Evolutionary conservation across 2,113 vertebrate species (phyloP), one percentile per base, ranked within the genome.

Genomic region (Ornithorhynchus anatinus): DNA sequence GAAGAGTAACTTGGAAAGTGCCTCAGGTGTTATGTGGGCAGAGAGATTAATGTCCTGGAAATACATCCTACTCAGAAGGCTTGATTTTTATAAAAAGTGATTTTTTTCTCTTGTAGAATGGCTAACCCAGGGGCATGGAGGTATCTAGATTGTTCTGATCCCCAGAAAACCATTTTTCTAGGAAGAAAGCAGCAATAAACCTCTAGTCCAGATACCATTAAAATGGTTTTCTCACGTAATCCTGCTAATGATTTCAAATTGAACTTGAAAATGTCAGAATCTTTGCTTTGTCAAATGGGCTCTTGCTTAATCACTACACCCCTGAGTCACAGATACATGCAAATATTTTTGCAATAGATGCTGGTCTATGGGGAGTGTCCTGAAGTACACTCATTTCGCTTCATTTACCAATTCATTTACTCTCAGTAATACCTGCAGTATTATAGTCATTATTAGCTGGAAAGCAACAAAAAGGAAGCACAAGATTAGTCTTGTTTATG

Each of bases 311-410:
- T n/a, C 9, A 8, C 32, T 81, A 59, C 19, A 80, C 39, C 3
- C 29, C 42, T 11, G 22, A 70, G 11, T 67, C 37, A 66, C 15
- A 61, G 25, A 16, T 52, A 42, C 5, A 29, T 31, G 9, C 12
- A 66, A 56, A 23, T 31, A 33, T 15, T 67, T n/a, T 72, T 75
- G 19, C 48, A 43, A 58, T 3, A 5, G 3, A 64, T 75, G 45
- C 31, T 62, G 27, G 36, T 67, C 20, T 42, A 3, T 19, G 50
- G 27, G 50, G 11, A 9, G 6, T 7, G 32, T 2, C 56, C 4
- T 67, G 63, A 65, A 80, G 59, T n/a, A 75, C 75, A 59, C 35
- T 71, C 4, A 50, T 61, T 68, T 68, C 51, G 56, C 79, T 81
- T 81, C 60, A 63, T 32, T 37, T 39, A 20, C 40, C 75, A 68